Evolutionary conservation across 2,888 invertebrate species (phyloP), one percentile per base, ranked within the genome.

Genomic region (Formica aserva): DNA sequence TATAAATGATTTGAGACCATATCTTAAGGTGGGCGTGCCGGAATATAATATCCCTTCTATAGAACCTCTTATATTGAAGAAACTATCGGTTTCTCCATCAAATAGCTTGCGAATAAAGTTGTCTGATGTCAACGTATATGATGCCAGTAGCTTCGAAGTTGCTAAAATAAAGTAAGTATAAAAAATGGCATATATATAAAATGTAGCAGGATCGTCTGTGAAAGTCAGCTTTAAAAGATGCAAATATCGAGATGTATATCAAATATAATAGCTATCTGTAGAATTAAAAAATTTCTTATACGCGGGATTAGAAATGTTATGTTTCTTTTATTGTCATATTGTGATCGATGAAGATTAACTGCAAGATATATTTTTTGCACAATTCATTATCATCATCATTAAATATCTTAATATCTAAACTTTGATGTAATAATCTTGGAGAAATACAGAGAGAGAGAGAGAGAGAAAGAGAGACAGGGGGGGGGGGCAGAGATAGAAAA

Each of bases 21-120:
- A 96, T 91, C 94, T 97, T 86, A 95, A 95, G 4, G 94, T 92
- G 29, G 97, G 97, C 45, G 96, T 97, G 82, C 95, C 96, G 29
- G 97, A 97, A 91, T 96, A 97, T 85, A 96, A 96, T 62, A 95
- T 97, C 88, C 97, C 97, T 1, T 95, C 96, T 1, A 95, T 97
- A 75, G 97, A 97, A 92, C 97, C 97, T 3, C 96, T 97, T 91
- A 94, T 95, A 82, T 95, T 97, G 95, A 96, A 96, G 85, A 95
- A 96, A 88, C 92, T 97, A 38, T 91, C 96, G 95, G 91, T 95
- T 95, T 87, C 96, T 94, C 85, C 96, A 95, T 85, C 96, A 95
- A 66, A 95, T 95, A 26, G 95, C 95, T 80, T 97, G 84, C 96
- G 95, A 92, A 95, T 97, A 60, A 95, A 95, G 1, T 93, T 96